Evolutionary conservation across 1,140 invertebrate genomes (phyloP), one percentile per base, ranked within the genome.

Genomic region (Drosophila dunni): DNA sequence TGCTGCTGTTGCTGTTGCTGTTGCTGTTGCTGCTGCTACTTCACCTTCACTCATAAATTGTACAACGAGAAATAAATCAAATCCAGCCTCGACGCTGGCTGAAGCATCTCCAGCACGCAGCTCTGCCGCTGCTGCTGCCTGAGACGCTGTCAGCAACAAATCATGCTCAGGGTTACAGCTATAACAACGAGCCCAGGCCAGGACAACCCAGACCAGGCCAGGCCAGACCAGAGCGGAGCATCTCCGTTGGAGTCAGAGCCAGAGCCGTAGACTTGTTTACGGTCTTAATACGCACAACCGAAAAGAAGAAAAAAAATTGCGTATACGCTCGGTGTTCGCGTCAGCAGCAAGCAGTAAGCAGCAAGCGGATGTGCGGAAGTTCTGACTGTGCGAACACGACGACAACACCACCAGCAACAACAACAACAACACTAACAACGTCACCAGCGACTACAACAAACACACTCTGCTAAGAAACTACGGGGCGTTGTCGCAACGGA

Each of bases 21-120:
- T 29, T 69, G 56, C 17, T 60, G 42, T 45, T 63, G 42, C 36
- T 70, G 51, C 46, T 72, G 68, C 60, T 69, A 70, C 85, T 89
- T 89, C 78, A 84, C 83, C 81, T 90, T 90, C 85, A 90, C 85
- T 85, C 85, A 90, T 89, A 91, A 91, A 91, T 91, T 83, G 88
- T 82, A 79, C 78, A 91, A 79, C 67, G 71, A 69, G 79, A 80
- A 84, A 91, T 91, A 91, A 91, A 91, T 91, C 89, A 91, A 91
- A 88, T 56, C 68, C 84, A 84, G 77, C 74, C 80, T 85, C 81
- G 60, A 62, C 76, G 68, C 48, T 46, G 4, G 54, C 38, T 34
- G 53, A 40, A 13, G 36, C 53, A 17, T 24, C 66, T 68, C 10
- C 48, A 38, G 42, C 36, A 44, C 36, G 50, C 42, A 36, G 24